phyloP scores from a whole-genome alignment of 2,797 vertebrate genomes.

The Spondyliosoma cantharus region DNA sequence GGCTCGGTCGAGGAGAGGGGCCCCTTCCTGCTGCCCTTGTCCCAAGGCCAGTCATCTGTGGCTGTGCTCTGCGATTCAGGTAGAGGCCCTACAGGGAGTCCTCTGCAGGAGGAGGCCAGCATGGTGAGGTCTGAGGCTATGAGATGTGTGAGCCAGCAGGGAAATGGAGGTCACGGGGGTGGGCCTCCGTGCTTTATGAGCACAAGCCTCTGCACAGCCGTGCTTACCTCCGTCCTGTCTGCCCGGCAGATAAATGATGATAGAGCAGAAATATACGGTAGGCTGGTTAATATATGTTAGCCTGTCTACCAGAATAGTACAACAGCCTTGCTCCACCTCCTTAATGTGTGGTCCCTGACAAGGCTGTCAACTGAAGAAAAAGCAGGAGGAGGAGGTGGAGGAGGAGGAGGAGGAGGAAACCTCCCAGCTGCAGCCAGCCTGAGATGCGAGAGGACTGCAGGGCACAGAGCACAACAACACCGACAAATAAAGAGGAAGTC shows the following conservation, averaged over 20 bases:
- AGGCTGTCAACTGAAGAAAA: constrained; percentile 64
- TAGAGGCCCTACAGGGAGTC: constrained; percentile 53
- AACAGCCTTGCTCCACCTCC: constrained; percentile 60
- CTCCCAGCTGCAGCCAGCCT: constrained; percentile 62
- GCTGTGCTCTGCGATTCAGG: constrained; percentile 66
- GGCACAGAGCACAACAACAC: constrained; percentile 7
- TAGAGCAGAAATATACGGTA: constrained; percentile 62
- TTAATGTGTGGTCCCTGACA: constrained; percentile 78
- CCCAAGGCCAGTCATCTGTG: constrained; percentile 75
- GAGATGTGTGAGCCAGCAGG: constrained; percentile 64
- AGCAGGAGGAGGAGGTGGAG: constrained; percentile 25
- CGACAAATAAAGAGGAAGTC: constrained; percentile 35
- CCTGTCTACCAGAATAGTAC: constrained; percentile 57
- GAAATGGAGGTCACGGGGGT: constrained; percentile 46
- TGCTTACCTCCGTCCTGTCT: constrained; percentile 45
- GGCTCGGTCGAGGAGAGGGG: constrained; percentile 54
- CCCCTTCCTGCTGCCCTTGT: constrained; percentile 71
- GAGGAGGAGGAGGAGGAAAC: constrained; percentile 22
- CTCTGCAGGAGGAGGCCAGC: constrained; percentile 36
- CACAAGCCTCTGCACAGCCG: constrained; percentile 48
- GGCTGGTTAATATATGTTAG: constrained; percentile 66
- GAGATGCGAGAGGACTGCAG: constrained; percentile 34
- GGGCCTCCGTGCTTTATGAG: constrained; percentile 54
- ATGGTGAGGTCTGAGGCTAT: constrained; percentile 31
- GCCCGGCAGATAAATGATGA: constrained; percentile 71